Percentiles rank a stretch among this genome's conserved stretches.
phyloP scores from a whole-genome alignment of 2,797 vertebrate genomes.

The Enteromius anoplus region DNA sequence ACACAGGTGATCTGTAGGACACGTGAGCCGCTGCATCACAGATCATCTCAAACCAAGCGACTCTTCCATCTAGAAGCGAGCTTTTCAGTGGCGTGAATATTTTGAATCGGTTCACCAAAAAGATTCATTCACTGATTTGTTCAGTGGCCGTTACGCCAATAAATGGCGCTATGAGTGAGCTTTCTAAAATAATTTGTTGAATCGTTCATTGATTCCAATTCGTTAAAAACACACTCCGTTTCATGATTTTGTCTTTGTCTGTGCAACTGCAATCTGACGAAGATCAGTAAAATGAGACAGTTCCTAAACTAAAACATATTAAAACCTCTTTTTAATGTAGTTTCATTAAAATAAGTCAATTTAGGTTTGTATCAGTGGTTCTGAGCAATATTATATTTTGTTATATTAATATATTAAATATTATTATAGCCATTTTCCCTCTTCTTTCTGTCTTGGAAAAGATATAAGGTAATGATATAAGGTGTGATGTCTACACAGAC shows the following conservation, averaged over 20 bases:
- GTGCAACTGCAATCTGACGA: not conserved
- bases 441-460: not conserved
- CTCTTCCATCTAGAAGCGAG: not conserved
- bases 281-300: not conserved
- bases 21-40: constrained; percentile 5
- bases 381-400: not conserved
- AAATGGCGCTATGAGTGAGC: not conserved
- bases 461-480: not conserved
- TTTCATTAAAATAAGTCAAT: too few relatives aligned
- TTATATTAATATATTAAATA: too few relatives aligned
- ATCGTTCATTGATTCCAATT: not conserved
- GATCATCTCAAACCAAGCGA: not conserved
- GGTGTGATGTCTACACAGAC: not conserved
- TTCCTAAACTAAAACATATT: too few relatives aligned
- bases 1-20: constrained; percentile 5
- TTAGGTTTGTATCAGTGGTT: not conserved
- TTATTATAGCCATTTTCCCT: not conserved
- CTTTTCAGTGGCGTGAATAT: not conserved
- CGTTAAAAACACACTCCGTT: not conserved
- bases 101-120: constrained; percentile 7
- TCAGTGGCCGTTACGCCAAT: not conserved
- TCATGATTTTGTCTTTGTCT: not conserved
- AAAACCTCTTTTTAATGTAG: not conserved
- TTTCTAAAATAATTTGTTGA: not conserved
- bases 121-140: not conserved